These are phyloP conservation scores for Corythornis vintsioides DNA, from an alignment of 2,113 vertebrate genomes.

Conservation along the genomic window DNA sequence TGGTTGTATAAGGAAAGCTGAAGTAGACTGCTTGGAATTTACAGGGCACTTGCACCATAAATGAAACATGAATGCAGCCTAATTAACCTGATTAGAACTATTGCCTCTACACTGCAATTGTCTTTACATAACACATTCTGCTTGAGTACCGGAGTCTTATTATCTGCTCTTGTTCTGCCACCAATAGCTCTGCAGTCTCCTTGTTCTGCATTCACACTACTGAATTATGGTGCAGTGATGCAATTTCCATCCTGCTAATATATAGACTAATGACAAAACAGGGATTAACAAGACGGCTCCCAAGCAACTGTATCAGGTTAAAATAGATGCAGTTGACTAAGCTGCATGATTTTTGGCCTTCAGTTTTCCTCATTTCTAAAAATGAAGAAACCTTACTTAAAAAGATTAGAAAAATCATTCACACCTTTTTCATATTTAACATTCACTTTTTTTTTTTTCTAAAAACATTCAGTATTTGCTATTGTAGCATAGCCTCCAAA, in stretches of 20 bases:
- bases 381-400: neutral
- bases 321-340: constrained; percentile 28
- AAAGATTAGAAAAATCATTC: neutral
- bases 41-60: constrained; percentile 62
- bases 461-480: neutral
- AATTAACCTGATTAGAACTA: constrained; percentile 76
- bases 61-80: constrained; percentile 74
- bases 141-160: constrained; percentile 61
- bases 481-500: neutral
- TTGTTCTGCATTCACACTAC: constrained; percentile 25
- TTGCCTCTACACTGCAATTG: constrained; percentile 59
- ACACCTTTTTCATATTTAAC: neutral
- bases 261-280: constrained; percentile 43
- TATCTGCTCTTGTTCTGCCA: constrained; percentile 57
- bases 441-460: neutral
- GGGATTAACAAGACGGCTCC: constrained; percentile 56
- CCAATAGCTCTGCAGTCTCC: neutral
- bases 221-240: constrained; percentile 52
- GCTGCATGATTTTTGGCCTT: neutral
- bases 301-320: constrained; percentile 14
- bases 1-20: neutral
- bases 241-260: constrained; percentile 51
- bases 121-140: constrained; percentile 66
- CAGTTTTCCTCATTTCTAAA: constrained; percentile 1
- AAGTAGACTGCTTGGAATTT: constrained; percentile 65